Percentiles rank a stretch among this genome's conserved stretches.
These are phyloP conservation scores for Hirundichthys speculiger DNA, from an alignment of 2,113 vertebrate genomes.

Conservation along the genomic window DNA sequence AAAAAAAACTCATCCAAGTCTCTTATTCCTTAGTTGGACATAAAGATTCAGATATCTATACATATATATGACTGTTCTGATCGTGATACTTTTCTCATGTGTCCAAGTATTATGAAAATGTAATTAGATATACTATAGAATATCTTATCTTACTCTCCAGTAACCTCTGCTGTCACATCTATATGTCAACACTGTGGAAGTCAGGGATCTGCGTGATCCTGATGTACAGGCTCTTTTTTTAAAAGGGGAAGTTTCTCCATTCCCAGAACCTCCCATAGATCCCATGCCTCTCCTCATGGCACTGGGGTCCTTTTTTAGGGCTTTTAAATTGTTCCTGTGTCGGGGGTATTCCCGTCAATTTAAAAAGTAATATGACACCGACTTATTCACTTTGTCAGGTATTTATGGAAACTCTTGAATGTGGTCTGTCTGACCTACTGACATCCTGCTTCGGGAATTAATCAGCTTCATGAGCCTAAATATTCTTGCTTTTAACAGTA, in stretches of 20 bases:
- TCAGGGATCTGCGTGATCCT: not conserved
- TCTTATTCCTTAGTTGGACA: too few species aligned
- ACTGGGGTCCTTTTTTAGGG: conserved; percentile 37
- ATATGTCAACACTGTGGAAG: conserved; percentile 1
- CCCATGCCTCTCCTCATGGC: not conserved
- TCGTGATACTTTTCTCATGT: too few species aligned
- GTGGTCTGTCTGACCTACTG: not conserved
- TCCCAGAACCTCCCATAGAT: conserved; percentile 17
- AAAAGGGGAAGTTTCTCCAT: conserved; percentile 36
- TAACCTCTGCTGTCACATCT: not conserved
- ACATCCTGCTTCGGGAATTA: conserved; percentile 9
- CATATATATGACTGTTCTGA: too few species aligned
- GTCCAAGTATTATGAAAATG: too few species aligned
- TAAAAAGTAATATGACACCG: conserved; percentile 35
- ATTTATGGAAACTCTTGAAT: conserved; percentile 20
- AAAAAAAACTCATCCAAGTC: too few species aligned
- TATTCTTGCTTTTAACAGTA: not conserved
- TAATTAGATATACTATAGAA: too few species aligned
- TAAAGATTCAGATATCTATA: too few species aligned
- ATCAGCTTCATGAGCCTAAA: not conserved
- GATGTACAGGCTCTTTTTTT: not conserved
- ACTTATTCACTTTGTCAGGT: conserved; percentile 31
- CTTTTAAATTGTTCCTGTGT: conserved; percentile 21
- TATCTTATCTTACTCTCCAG: too few species aligned
- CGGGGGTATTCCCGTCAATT: conserved; percentile 28